These are phyloP conservation scores for Coregonus suidteri DNA, from an alignment of 2,797 vertebrate genomes.

Conservation along the genomic window DNA sequence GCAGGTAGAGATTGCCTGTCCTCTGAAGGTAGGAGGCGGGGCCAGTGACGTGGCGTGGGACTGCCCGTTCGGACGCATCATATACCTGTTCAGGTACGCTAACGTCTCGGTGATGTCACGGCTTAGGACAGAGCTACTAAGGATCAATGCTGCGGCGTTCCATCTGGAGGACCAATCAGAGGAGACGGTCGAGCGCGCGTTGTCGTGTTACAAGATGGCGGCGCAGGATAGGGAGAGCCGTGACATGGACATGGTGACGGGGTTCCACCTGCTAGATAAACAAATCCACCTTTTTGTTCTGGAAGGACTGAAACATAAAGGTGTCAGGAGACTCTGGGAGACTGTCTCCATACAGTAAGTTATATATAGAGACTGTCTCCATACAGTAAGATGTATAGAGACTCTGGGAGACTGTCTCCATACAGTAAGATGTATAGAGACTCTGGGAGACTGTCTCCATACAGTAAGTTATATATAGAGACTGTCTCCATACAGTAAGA, in stretches of 20 bases:
- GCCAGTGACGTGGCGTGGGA: background rate
- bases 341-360: constrained; percentile 35
- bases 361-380: no score
- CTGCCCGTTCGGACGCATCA: constrained; percentile 72
- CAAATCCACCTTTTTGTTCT: constrained; percentile 78
- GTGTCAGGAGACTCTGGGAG: constrained; percentile 79
- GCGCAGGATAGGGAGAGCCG: constrained; percentile 50
- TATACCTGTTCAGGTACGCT: constrained; percentile 73
- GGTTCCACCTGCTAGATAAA: constrained; percentile 83
- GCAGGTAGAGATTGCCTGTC: constrained; percentile 74
- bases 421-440: no score
- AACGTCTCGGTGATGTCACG: constrained; percentile 53
- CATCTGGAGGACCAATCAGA: constrained; percentile 52
- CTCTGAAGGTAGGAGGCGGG: constrained; percentile 37
- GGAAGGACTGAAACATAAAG: constrained; percentile 81
- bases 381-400: no score
- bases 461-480: no score
- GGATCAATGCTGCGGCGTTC: constrained; percentile 76
- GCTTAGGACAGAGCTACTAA: constrained; percentile 73
- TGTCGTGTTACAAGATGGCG: constrained; percentile 64
- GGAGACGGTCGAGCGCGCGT: constrained; percentile 48
- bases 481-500: no score
- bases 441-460: no score
- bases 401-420: no score
- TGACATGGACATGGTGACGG: constrained; percentile 79